Percentiles rank a stretch among this genome's conserved stretches.
Conservation (phyloP, 2,888 invertebrate species). For the Steinernema hermaphroditum region DNA sequence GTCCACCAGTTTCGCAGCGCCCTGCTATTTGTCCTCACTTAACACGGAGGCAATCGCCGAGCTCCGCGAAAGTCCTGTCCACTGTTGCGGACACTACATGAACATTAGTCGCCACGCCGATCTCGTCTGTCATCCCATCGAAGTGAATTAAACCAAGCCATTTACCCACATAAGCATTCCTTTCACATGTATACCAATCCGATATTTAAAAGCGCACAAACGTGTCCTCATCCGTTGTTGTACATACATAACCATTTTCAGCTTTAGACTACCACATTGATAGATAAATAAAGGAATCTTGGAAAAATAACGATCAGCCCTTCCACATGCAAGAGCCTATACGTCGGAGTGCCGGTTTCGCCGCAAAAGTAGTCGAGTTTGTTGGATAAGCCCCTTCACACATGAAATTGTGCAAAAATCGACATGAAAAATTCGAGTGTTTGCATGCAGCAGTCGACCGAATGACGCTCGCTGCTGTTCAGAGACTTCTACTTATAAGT, state of each 20-base stretch:
- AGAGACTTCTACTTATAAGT: too few relatives aligned
- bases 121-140: neutral
- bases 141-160: neutral
- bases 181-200: neutral
- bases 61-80: neutral
- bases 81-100: neutral
- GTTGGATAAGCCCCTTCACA: too few relatives aligned
- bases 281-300: too few relatives aligned
- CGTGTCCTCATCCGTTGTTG: neutral
- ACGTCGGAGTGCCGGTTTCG: too few relatives aligned
- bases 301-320: too few relatives aligned
- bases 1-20: slow-evolving; percentile 8
- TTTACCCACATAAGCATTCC: slow-evolving; percentile 6
- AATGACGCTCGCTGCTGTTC: too few relatives aligned
- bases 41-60: neutral
- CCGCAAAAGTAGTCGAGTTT: too few relatives aligned
- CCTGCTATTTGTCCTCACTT: neutral
- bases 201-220: neutral
- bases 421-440: too few relatives aligned
- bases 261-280: too few relatives aligned
- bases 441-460: too few relatives aligned
- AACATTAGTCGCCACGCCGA: neutral
- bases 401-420: too few relatives aligned
- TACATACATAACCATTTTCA: neutral
- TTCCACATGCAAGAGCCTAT: too few relatives aligned